phyloP scores from a whole-genome alignment of 2,888 invertebrate genomes.

The Xestoiulus laeticollis region DNA sequence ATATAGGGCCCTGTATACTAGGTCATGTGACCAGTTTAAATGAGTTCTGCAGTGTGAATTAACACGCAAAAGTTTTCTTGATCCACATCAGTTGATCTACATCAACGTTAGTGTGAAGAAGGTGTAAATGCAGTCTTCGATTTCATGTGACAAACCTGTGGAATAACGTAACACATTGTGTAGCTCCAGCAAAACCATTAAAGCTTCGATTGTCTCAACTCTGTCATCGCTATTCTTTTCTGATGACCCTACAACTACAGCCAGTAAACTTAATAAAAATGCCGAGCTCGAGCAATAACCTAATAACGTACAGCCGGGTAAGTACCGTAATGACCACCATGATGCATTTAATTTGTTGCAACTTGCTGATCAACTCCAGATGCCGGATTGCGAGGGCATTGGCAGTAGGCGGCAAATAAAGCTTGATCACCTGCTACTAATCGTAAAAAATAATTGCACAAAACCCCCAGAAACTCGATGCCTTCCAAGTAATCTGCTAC shows the following conservation, averaged over 20 bases:
- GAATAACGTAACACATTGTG: no score
- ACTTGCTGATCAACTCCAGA: conserved; percentile 26
- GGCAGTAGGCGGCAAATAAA: neutral
- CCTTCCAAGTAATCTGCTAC: neutral
- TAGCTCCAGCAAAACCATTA: no score
- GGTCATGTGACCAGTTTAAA: no score
- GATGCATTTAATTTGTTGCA: conserved; percentile 18
- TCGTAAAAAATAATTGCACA: conserved; percentile 26
- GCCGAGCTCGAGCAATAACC: conserved; percentile 17
- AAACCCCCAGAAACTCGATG: conserved; percentile 1
- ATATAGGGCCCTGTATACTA: no score
- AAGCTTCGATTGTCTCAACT: no score
- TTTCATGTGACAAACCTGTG: no score
- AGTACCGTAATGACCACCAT: conserved; percentile 26
- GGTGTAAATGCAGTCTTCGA: no score
- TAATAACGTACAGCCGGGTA: conserved; percentile 12
- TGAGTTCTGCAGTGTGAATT: no score
- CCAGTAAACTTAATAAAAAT: conserved; percentile 16
- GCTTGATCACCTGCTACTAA: conserved; percentile 12
- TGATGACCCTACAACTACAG: neutral
- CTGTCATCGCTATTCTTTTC: neutral
- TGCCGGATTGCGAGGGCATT: neutral
- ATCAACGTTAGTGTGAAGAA: no score
- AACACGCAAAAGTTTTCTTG: no score
- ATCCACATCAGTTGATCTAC: no score